A percentile compares a stretch with the other conserved stretches of the same genome.
These are phyloP conservation scores for Corydoras sp. DNA, from an alignment of 2,113 vertebrate genomes.

Conservation along the genomic window DNA sequence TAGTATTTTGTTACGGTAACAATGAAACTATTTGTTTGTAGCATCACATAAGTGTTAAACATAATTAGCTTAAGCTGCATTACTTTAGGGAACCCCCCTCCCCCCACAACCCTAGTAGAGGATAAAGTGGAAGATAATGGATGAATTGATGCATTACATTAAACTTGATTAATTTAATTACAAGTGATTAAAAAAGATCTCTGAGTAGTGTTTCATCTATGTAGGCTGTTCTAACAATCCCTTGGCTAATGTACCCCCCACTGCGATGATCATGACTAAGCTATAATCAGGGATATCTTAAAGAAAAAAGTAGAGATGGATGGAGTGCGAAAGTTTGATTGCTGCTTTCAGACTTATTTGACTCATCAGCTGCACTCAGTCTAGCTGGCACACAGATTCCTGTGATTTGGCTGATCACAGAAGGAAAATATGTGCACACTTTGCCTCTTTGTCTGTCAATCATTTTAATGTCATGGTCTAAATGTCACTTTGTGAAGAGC, in stretches of 20 bases:
- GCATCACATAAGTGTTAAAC: no score
- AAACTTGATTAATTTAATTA: no score
- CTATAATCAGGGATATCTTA: conserved; percentile 15
- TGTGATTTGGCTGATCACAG: background rate
- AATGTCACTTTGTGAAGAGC: background rate
- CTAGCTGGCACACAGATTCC: background rate
- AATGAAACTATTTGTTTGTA: no score
- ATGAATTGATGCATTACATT: no score
- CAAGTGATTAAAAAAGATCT: no score
- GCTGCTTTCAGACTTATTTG: conserved; percentile 7
- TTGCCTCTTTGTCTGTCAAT: background rate
- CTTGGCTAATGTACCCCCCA: background rate
- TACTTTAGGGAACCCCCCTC: no score
- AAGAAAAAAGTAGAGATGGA: background rate
- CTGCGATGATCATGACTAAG: conserved; percentile 9
- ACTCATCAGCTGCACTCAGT: background rate
- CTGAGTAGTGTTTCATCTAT: background rate
- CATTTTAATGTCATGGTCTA: background rate
- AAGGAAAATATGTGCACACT: background rate
- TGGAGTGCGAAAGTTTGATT: background rate
- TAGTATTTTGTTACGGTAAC: no score
- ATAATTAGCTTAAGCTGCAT: no score
- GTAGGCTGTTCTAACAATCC: conserved; percentile 3
- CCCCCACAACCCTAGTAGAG: no score
- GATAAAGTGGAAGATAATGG: no score